Evolutionary conservation across 2,797 vertebrate genomes (phyloP).

Genomic region (Cirrhinus molitorella): DNA sequence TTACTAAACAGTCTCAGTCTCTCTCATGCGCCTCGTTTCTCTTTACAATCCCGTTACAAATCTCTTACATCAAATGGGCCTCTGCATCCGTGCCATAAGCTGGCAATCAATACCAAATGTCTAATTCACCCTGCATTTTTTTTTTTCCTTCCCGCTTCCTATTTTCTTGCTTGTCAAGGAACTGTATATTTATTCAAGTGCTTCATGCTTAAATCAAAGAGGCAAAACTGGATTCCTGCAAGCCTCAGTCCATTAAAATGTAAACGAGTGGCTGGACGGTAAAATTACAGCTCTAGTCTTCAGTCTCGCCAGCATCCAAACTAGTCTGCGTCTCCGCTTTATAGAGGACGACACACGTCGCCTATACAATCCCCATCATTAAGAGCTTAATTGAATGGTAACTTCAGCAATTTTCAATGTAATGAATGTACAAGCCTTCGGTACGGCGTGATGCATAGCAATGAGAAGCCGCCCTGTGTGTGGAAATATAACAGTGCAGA

Average conservation of each 20-base stretch:
- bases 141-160: neutral
- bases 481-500: neutral
- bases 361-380: constrained; percentile 25
- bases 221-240: constrained; percentile 61
- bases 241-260: constrained; percentile 66
- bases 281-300: constrained; percentile 70
- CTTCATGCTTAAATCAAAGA: constrained; percentile 70
- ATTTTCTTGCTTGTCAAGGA: constrained; percentile 34
- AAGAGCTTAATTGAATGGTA: constrained; percentile 24
- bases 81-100: constrained; percentile 63
- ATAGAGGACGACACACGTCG: constrained; percentile 2
- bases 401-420: constrained; percentile 39
- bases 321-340: constrained; percentile 52
- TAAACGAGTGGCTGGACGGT: constrained; percentile 65
- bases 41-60: constrained; percentile 15
- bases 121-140: constrained; percentile 60
- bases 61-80: constrained; percentile 65
- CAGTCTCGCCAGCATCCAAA: constrained; percentile 51
- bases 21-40: constrained; percentile 39
- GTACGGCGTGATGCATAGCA: constrained; percentile 15
- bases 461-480: constrained; percentile 26
- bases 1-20: constrained; percentile 59
- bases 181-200: constrained; percentile 55
- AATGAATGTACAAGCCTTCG: constrained; percentile 30
- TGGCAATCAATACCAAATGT: constrained; percentile 70